Evolutionary conservation across 2,888 invertebrate species (phyloP).

Genomic region (Cosmopolites sordidus): DNA sequence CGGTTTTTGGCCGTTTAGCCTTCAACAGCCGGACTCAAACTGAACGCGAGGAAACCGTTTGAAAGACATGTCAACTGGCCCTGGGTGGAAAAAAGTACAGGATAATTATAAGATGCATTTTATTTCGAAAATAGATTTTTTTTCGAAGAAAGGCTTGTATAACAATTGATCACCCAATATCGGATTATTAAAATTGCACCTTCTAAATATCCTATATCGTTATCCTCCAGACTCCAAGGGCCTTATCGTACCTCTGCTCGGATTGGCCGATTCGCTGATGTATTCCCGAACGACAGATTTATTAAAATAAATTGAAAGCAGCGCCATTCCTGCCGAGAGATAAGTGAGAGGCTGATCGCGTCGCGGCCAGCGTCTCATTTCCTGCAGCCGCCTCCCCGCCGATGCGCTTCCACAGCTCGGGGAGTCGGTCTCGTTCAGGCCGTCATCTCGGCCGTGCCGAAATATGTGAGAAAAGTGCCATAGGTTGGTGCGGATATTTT

Average conservation of each 20-base stretch:
- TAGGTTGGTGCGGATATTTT: too few relatives aligned
- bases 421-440: background rate
- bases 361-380: constrained; percentile 42
- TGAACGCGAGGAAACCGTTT: too few relatives aligned
- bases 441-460: background rate
- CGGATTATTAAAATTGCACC: background rate
- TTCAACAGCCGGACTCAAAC: too few relatives aligned
- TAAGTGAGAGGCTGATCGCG: constrained; percentile 35
- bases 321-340: constrained; percentile 25
- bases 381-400: constrained; percentile 30
- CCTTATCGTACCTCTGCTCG: constrained; percentile 38
- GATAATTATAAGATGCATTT: too few relatives aligned
- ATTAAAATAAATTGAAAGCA: constrained; percentile 52
- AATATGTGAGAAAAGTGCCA: background rate
- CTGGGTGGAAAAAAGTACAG: too few relatives aligned
- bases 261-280: constrained; percentile 46
- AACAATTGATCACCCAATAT: too few relatives aligned
- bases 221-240: constrained; percentile 1
- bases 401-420: background rate
- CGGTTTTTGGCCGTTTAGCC: too few relatives aligned
- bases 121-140: too few relatives aligned
- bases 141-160: too few relatives aligned
- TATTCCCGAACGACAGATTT: constrained; percentile 46
- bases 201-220: constrained; percentile 9
- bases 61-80: too few relatives aligned